Percentiles rank a stretch among this genome's conserved stretches.
These are phyloP conservation scores for Oreortyx pictus DNA, from an alignment of 2,797 vertebrate species.

Conservation along the genomic window DNA sequence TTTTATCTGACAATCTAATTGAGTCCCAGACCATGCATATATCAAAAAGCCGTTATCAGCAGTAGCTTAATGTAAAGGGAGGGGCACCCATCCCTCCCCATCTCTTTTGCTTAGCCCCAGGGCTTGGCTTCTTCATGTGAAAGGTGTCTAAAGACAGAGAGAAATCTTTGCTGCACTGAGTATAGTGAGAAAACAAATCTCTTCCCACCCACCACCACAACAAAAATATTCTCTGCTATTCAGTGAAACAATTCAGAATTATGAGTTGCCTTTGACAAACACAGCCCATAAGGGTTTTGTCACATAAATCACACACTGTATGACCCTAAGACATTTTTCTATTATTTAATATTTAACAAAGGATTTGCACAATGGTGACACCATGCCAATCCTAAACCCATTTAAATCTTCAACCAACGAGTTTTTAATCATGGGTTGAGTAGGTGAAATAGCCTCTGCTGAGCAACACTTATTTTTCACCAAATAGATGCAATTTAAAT, in stretches of 20 bases:
- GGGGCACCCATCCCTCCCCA: neutral
- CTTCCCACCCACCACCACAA: conserved; percentile 49
- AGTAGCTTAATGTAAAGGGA: conserved; percentile 25
- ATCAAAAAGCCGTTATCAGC: conserved; percentile 17
- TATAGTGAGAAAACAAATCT: conserved; percentile 52
- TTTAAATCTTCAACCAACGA: conserved; percentile 72
- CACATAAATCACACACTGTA: conserved; percentile 70
- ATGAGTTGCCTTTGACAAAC: conserved; percentile 69
- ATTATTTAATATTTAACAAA: conserved; percentile 76
- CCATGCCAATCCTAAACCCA: conserved; percentile 74
- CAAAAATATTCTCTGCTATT: conserved; percentile 68
- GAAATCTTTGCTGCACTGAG: conserved; percentile 37
- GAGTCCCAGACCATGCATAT: conserved; percentile 1
- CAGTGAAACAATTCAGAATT: conserved; percentile 58
- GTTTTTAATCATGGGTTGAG: conserved; percentile 54
- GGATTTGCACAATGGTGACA: conserved; percentile 71
- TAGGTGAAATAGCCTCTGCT: conserved; percentile 26
- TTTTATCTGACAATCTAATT: conserved; percentile 51
- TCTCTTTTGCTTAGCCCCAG: conserved; percentile 23
- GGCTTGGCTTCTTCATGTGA: conserved; percentile 44
- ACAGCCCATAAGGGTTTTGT: conserved; percentile 70
- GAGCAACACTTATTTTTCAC: conserved; percentile 43
- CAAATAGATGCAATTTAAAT: conserved; percentile 39
- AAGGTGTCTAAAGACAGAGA: conserved; percentile 62
- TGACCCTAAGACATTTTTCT: conserved; percentile 72